These are phyloP conservation scores for Galaxias olidus DNA, from an alignment of 2,797 vertebrate species.

Conservation along the genomic window DNA sequence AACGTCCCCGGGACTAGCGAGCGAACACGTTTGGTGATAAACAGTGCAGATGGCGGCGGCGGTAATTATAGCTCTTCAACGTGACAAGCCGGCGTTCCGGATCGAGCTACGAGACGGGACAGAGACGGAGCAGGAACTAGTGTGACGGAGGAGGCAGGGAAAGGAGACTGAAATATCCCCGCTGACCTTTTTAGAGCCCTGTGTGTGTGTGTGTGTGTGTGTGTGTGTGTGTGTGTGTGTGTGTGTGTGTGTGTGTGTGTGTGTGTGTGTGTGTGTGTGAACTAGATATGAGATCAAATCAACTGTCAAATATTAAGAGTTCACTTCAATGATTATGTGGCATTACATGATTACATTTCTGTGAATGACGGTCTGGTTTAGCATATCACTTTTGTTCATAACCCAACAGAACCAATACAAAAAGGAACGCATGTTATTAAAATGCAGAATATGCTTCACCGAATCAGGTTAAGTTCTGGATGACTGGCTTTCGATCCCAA, in stretches of 20 bases:
- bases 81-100: slow-evolving; percentile 36
- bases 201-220: background rate
- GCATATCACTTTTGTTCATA: too few species aligned
- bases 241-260: too few species aligned
- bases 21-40: slow-evolving; percentile 36
- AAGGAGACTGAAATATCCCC: background rate
- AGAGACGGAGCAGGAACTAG: background rate
- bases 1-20: slow-evolving; percentile 33
- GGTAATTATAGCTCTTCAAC: slow-evolving; percentile 56
- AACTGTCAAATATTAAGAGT: too few species aligned
- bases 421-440: too few species aligned
- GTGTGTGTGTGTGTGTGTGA: too few species aligned
- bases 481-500: background rate
- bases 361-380: too few species aligned
- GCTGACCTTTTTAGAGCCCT: background rate
- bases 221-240: background rate
- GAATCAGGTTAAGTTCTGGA: too few species aligned
- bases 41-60: slow-evolving; percentile 48
- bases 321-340: too few species aligned
- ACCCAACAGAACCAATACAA: too few species aligned
- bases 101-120: slow-evolving; percentile 9
- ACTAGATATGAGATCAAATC: too few species aligned
- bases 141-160: background rate
- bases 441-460: too few species aligned
- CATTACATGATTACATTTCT: too few species aligned